phyloP scores from a whole-genome alignment of 2,113 vertebrate species.

The Puntigrus tetrazona region DNA sequence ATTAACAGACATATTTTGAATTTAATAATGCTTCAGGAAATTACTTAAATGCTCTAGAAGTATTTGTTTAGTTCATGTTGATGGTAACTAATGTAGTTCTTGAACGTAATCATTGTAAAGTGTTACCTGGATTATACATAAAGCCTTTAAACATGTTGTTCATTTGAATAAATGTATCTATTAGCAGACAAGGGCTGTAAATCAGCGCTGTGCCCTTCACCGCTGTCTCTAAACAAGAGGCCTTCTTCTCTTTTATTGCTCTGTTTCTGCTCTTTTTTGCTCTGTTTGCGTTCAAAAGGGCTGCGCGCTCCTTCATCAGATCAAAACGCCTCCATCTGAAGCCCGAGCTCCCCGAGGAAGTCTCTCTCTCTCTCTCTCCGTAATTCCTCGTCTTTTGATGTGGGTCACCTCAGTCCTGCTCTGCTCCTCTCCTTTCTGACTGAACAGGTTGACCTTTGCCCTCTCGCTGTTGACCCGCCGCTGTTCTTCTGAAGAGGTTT shows the following conservation, averaged over 20 bases:
- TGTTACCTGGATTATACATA: neutral
- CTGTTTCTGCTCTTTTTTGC: slow-evolving; percentile 66
- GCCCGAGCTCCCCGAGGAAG: slow-evolving; percentile 45
- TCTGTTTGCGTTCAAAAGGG: slow-evolving; percentile 74
- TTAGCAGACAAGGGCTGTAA: neutral
- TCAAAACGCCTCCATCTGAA: slow-evolving; percentile 72
- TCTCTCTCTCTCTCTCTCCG: slow-evolving; percentile 46
- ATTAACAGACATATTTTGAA: neutral
- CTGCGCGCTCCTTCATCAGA: slow-evolving; percentile 79
- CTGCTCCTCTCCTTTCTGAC: slow-evolving; percentile 85
- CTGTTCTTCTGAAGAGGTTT: neutral
- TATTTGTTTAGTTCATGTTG: neutral
- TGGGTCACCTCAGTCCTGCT: slow-evolving; percentile 67
- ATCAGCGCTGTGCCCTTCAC: neutral
- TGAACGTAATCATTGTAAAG: neutral
- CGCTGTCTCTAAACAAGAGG: slow-evolving; percentile 44
- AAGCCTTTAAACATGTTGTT: neutral
- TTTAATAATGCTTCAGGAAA: neutral
- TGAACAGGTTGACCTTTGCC: slow-evolving; percentile 86
- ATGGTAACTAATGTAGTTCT: neutral
- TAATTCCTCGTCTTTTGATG: slow-evolving; percentile 82
- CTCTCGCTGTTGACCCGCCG: slow-evolving; percentile 81
- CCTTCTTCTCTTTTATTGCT: slow-evolving; percentile 73
- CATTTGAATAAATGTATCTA: neutral
- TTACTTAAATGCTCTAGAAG: too few relatives aligned